Conservation (phyloP, 2,797 vertebrate genomes). For the Etheostoma perlongum region DNA sequence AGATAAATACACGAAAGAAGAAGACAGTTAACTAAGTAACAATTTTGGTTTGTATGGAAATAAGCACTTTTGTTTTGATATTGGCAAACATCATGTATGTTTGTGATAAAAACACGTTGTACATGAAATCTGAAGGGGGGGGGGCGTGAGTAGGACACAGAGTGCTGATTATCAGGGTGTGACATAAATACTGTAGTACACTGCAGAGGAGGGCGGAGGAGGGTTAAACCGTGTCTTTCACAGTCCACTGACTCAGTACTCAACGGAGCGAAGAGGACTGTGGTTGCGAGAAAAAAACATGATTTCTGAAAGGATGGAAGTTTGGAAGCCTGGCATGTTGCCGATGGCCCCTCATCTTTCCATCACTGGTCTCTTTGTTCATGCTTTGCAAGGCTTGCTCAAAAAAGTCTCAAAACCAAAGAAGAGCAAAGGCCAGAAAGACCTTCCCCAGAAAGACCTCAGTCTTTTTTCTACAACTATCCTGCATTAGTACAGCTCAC, state of each 20-base stretch:
- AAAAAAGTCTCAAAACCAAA: neutral
- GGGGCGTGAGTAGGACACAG: neutral
- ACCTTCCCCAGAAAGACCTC: neutral
- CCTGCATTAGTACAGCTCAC: neutral
- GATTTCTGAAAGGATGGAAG: constrained; percentile 17
- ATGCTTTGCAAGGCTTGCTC: neutral
- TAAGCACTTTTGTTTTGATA: neutral
- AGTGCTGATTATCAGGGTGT: constrained; percentile 24
- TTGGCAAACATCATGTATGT: neutral
- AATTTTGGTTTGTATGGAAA: neutral
- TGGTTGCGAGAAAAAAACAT: neutral
- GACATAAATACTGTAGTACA: constrained; percentile 8
- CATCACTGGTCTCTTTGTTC: neutral
- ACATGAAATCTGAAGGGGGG: neutral
- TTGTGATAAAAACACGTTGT: neutral
- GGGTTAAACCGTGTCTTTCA: constrained; percentile 40
- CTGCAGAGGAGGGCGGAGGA: constrained; percentile 37
- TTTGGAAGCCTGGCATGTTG: neutral
- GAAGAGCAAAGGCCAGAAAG: neutral
- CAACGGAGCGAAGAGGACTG: constrained; percentile 41
- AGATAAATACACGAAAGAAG: neutral
- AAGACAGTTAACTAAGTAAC: neutral
- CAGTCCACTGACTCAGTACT: constrained; percentile 45
- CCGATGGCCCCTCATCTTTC: neutral
- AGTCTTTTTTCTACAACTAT: no score